phyloP scores from a whole-genome alignment of 2,113 vertebrate genomes.

The Puffinus mauretanicus region DNA sequence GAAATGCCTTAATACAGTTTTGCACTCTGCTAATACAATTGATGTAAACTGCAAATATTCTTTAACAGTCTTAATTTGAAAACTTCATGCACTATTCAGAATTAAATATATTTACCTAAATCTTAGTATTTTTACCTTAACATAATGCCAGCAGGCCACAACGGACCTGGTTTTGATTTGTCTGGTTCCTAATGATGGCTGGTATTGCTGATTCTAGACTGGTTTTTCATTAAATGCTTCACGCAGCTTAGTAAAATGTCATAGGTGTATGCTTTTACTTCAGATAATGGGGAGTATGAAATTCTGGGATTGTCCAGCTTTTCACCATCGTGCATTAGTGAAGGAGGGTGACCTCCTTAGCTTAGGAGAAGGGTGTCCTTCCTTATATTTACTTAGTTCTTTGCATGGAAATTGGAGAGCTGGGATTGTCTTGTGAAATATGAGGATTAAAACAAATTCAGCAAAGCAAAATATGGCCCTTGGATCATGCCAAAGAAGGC shows the following conservation, averaged over 20 bases:
- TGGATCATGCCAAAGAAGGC: not conserved
- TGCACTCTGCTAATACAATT: not conserved
- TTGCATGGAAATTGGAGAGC: not conserved
- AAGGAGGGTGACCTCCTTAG: not conserved
- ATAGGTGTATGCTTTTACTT: not conserved
- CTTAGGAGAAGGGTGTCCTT: not conserved
- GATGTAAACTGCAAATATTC: not conserved
- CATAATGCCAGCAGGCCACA: accelerated
- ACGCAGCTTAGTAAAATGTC: not conserved
- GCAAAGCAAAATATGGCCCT: not conserved
- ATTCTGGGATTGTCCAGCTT: not conserved
- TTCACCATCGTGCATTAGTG: accelerated
- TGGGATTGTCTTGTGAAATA: not conserved
- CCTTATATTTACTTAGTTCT: not conserved
- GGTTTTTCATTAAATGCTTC: not conserved
- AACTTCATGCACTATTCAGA: not conserved
- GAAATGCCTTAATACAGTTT: not conserved
- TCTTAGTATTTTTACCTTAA: not conserved
- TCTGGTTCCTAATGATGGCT: not conserved
- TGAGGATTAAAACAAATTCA: not conserved
- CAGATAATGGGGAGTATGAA: not conserved
- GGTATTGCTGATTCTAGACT: not conserved
- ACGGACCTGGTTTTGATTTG: not conserved
- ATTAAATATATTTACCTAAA: not conserved
- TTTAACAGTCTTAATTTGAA: not conserved